phyloP scores from a whole-genome alignment of 2,113 vertebrate genomes.

The Notothenia coriiceps region DNA sequence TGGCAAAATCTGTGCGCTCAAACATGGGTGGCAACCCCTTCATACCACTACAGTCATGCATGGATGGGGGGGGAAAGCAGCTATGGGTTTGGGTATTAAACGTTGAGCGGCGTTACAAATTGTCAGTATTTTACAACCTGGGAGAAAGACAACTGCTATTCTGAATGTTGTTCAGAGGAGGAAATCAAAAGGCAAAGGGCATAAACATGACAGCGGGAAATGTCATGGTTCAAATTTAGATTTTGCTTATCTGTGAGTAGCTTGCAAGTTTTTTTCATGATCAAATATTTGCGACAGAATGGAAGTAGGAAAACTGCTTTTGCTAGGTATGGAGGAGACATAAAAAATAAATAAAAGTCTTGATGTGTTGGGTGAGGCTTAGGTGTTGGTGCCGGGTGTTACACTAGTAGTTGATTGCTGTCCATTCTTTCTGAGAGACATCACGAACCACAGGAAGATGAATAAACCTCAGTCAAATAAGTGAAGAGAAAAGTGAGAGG shows the following conservation, averaged over 20 bases:
- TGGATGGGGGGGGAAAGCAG: no score
- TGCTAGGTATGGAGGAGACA: no score
- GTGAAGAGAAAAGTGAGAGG: no score
- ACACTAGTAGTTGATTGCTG: neutral
- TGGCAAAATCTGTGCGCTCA: no score
- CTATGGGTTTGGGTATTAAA: no score
- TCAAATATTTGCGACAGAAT: neutral
- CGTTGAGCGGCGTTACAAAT: no score
- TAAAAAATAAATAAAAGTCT: no score
- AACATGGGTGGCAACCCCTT: no score
- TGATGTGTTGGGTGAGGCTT: neutral
- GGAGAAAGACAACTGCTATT: neutral
- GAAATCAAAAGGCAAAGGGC: neutral
- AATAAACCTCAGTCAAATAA: conserved; percentile 55
- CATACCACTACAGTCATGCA: no score
- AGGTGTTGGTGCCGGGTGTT: neutral
- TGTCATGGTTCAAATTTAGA: neutral
- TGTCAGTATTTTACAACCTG: no score
- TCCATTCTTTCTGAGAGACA: conserved; percentile 30
- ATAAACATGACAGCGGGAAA: neutral
- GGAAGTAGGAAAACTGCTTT: no score
- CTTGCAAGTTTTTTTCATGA: neutral
- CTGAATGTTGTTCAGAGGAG: neutral
- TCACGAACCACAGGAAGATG: conserved; percentile 63
- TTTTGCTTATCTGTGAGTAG: neutral